Evolutionary conservation across 1,140 invertebrate species (phyloP), one percentile per base, ranked within the genome.

Genomic region (Harpegnathos saltator): DNA sequence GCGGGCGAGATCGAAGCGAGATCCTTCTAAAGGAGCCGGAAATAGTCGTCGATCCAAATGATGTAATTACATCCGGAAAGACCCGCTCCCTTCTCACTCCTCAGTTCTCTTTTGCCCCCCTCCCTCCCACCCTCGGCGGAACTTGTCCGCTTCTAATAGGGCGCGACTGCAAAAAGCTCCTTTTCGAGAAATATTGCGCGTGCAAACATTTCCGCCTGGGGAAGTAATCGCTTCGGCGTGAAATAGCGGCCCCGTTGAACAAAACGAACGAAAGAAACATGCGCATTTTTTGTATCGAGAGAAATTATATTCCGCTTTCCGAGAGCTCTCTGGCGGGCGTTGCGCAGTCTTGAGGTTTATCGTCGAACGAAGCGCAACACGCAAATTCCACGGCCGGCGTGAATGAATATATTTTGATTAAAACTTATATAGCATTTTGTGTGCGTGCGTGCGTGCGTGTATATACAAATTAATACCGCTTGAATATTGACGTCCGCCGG

Each of bases 51-150:
- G 15, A n/a, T 74, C 62, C 24, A 74, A 82, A 82, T 56, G 54
- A 82, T 50, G 68, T 62, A 74, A 80, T 80, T 69, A 71, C 75
- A 71, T 59, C 19, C 66, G 38, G 22, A 59, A 71, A 56, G 52
- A 80, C 38, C 3, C 38, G n/a, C n/a, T n/a, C n/a, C n/a, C n/a
- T n/a, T n/a, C n/a, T n/a, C n/a, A n/a, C n/a, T n/a, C n/a, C n/a
- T n/a, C n/a, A n/a, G n/a, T n/a, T n/a, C n/a, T n/a, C n/a, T n/a
- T n/a, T n/a, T n/a, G n/a, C n/a, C n/a, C n/a, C n/a, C n/a, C n/a
- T n/a, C n/a, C n/a, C n/a, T n/a, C n/a, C n/a, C n/a, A n/a, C n/a
- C n/a, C 38, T 44, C 9, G 14, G 11, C 52, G 54, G 69, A 58
- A 71, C 24, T 44, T 80, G 14, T 52, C 7, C 33, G 33, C 68